These are phyloP conservation scores for Diadema setosum DNA, from an alignment of 35 echinoderm and acorn worm genomes.

Conservation along the genomic window DNA sequence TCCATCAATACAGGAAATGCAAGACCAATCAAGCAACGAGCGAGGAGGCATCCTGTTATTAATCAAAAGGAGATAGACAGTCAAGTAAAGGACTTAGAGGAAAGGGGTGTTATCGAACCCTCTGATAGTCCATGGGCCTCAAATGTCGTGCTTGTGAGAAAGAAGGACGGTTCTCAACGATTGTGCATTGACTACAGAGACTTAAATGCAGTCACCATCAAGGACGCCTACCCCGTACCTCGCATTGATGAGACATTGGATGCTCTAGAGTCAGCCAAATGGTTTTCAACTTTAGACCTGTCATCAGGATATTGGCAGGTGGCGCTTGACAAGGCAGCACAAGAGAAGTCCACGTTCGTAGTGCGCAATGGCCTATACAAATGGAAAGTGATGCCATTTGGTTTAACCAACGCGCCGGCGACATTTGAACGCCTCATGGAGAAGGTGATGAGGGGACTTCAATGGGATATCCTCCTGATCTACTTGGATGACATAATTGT, in stretches of 20 bases:
- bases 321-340: too few relatives aligned
- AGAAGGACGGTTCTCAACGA: constrained; percentile 53
- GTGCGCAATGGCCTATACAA: too few relatives aligned
- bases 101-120: constrained; percentile 21
- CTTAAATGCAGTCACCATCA: not conserved
- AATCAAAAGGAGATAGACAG: not conserved
- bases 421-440: not conserved
- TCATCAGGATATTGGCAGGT: too few relatives aligned
- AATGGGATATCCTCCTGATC: too few relatives aligned
- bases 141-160: constrained; percentile 40
- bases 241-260: constrained; percentile 56
- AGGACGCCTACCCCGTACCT: too few relatives aligned
- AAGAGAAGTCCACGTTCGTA: too few relatives aligned
- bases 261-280: too few relatives aligned
- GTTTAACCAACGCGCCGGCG: not conserved
- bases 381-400: too few relatives aligned
- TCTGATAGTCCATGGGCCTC: constrained; percentile 59
- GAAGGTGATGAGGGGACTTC: too few relatives aligned
- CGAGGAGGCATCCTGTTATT: not conserved
- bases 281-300: too few relatives aligned
- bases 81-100: too few relatives aligned
- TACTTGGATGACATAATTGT: too few relatives aligned
- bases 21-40: not conserved
- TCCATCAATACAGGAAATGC: constrained; percentile 14
- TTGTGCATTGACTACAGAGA: constrained; percentile 35